Percentiles rank a stretch among this genome's conserved stretches.
Evolutionary conservation across 2,113 vertebrate species (phyloP).

Genomic region (Hiodon tergisus): DNA sequence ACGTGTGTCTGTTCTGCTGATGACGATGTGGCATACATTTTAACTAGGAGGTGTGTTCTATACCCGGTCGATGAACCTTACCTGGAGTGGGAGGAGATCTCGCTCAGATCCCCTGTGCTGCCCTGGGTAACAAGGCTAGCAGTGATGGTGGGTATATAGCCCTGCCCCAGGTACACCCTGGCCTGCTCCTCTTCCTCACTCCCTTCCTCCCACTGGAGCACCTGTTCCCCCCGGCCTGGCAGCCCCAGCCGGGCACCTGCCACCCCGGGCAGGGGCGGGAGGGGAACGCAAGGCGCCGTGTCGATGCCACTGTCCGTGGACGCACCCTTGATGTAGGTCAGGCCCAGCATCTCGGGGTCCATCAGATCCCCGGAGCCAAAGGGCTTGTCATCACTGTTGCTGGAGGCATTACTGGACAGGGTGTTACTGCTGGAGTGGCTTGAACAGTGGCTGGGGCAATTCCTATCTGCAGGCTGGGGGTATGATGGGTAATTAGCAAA

Average conservation of each 20-base stretch:
- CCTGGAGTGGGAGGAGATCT: slow-evolving; percentile 80
- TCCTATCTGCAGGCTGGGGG: slow-evolving; percentile 67
- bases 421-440: slow-evolving; percentile 79
- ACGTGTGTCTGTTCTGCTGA: too few relatives aligned
- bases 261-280: slow-evolving; percentile 52
- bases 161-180: slow-evolving; percentile 61
- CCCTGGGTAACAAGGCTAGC: slow-evolving; percentile 53
- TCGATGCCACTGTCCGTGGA: slow-evolving; percentile 81
- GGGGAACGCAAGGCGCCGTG: slow-evolving; percentile 67
- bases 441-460: slow-evolving; percentile 55
- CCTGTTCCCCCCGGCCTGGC: slow-evolving; percentile 55
- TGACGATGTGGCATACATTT: background rate
- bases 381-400: slow-evolving; percentile 74
- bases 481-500: too few relatives aligned
- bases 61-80: slow-evolving; percentile 28
- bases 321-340: slow-evolving; percentile 75
- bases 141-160: slow-evolving; percentile 56
- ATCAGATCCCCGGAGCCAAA: slow-evolving; percentile 76
- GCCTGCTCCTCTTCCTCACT: slow-evolving; percentile 50
- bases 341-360: slow-evolving; percentile 73
- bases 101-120: slow-evolving; percentile 75
- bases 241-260: slow-evolving; percentile 52
- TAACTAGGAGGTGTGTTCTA: too few relatives aligned
- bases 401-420: slow-evolving; percentile 72
- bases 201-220: slow-evolving; percentile 53